phyloP scores from a whole-genome alignment of 2,888 invertebrate species.

The Archips crataeganus region DNA sequence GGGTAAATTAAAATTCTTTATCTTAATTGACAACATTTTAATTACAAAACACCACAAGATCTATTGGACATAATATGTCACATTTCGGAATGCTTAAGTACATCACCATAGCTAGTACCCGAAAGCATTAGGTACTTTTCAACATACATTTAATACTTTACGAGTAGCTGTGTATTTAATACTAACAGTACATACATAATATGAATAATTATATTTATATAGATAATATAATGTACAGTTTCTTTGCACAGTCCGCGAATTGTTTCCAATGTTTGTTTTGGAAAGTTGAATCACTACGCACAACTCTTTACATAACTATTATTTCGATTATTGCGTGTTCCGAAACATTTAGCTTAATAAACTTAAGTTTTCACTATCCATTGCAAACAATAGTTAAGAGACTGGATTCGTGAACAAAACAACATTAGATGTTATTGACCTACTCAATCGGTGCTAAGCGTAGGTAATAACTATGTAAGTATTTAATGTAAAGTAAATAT shows the following conservation, averaged over 20 bases:
- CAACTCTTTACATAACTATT: slow-evolving; percentile 31
- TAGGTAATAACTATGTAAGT: neutral
- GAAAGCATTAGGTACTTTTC: slow-evolving; percentile 75
- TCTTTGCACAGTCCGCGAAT: slow-evolving; percentile 60
- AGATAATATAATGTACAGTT: slow-evolving; percentile 69
- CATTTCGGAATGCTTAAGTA: slow-evolving; percentile 80
- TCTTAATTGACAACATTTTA: slow-evolving; percentile 85
- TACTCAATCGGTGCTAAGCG: neutral
- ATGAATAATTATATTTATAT: slow-evolving; percentile 65
- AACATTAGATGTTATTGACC: neutral
- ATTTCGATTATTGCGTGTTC: slow-evolving; percentile 42
- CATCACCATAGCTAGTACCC: slow-evolving; percentile 70
- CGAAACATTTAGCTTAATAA: slow-evolving; percentile 37
- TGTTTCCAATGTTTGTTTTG: slow-evolving; percentile 40
- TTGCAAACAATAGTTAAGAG: slow-evolving; percentile 18
- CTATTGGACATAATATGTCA: slow-evolving; percentile 80
- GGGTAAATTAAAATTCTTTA: slow-evolving; percentile 57
- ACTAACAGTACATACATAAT: slow-evolving; percentile 80
- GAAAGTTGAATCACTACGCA: slow-evolving; percentile 36
- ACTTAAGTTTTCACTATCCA: slow-evolving; percentile 28
- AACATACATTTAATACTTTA: slow-evolving; percentile 77
- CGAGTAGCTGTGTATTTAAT: slow-evolving; percentile 72
- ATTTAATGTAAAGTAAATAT: neutral
- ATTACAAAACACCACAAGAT: slow-evolving; percentile 86
- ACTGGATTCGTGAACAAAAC: slow-evolving; percentile 20